Evolutionary conservation across 2,888 invertebrate species (phyloP).

Genomic region (Ochropleura leucogaster): DNA sequence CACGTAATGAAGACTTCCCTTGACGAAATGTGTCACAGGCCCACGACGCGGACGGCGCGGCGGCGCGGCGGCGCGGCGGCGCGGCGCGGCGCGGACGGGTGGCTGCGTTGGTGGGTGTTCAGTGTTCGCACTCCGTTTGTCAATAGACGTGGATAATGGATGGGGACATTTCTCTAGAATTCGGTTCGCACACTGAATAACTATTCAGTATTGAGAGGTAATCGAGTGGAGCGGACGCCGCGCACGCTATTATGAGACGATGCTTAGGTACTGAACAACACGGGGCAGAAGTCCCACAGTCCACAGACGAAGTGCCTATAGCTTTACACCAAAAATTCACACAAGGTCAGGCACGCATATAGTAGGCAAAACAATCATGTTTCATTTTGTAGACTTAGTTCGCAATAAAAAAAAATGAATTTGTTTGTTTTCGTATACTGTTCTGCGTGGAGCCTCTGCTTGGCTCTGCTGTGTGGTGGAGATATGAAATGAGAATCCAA

Average conservation of each 20-base stretch:
- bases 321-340: neutral
- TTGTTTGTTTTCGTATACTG: neutral
- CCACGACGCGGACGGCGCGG: neutral
- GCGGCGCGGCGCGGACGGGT: neutral
- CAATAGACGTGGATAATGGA: conserved; percentile 36
- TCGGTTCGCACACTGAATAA: conserved; percentile 33
- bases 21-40: conserved; percentile 29
- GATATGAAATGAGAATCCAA: conserved; percentile 17
- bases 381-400: too few species aligned
- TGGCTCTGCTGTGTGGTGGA: neutral
- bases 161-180: conserved; percentile 34
- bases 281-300: conserved; percentile 22
- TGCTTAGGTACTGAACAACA: neutral
- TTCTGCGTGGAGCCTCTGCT: neutral
- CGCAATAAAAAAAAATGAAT: too few species aligned
- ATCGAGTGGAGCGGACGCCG: conserved; percentile 38
- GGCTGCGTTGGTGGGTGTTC: neutral
- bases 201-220: conserved; percentile 48
- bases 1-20: conserved; percentile 10
- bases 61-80: neutral
- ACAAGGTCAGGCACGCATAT: neutral
- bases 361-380: neutral
- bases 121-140: conserved; percentile 3
- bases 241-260: neutral
- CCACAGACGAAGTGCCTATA: neutral